phyloP scores from a whole-genome alignment of 2,113 vertebrate genomes.

The Speoplatyrhinus poulsoni region DNA sequence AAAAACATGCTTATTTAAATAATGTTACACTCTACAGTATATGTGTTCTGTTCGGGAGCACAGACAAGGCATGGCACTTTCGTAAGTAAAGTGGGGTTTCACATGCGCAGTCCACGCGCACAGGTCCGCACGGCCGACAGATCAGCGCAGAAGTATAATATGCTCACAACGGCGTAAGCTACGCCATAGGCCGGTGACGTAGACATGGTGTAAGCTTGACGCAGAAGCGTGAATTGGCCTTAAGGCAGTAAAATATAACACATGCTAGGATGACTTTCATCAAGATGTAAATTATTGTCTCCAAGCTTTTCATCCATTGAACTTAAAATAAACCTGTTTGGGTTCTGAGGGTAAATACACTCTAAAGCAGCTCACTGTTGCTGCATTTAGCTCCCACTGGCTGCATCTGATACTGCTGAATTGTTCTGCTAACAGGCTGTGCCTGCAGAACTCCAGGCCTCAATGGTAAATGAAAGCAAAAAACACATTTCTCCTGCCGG shows the following conservation, averaged over 20 bases:
- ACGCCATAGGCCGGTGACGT: too few species aligned
- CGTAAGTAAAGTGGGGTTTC: too few species aligned
- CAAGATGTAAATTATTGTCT: conserved; percentile 25
- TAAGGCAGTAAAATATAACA: not conserved
- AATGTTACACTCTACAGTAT: too few species aligned
- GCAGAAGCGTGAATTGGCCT: too few species aligned
- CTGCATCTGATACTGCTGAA: conserved; percentile 38
- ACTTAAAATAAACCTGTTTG: conserved; percentile 33
- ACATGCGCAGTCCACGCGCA: too few species aligned
- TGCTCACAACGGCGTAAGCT: too few species aligned
- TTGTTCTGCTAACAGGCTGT: conserved; percentile 50
- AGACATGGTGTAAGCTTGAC: too few species aligned
- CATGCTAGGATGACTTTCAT: not conserved
- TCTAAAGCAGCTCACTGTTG: conserved; percentile 24
- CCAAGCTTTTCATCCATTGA: conserved; percentile 14
- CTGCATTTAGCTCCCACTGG: conserved; percentile 24
- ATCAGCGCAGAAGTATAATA: too few species aligned
- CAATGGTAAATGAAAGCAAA: conserved; percentile 54
- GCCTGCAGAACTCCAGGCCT: conserved; percentile 46
- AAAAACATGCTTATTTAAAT: too few species aligned
- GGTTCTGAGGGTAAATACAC: conserved; percentile 39
- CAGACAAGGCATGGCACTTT: too few species aligned
- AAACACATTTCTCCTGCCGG: conserved; percentile 45
- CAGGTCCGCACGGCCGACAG: too few species aligned
- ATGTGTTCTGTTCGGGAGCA: too few species aligned